These are phyloP conservation scores for Yponomeuta sedellus DNA, from an alignment of 2,888 invertebrate genomes.

Conservation along the genomic window DNA sequence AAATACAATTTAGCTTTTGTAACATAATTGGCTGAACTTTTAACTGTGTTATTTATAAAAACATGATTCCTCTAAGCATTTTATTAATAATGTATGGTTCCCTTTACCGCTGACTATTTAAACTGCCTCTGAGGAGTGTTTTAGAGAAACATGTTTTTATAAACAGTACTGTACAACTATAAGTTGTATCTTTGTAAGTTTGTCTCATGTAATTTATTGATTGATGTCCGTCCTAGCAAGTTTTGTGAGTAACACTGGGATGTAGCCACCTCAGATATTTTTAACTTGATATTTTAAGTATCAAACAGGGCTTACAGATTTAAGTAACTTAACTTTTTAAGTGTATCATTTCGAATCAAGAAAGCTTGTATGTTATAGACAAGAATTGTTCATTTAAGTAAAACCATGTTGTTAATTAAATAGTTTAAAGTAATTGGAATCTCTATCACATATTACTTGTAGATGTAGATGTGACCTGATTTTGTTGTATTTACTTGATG, in stretches of 20 bases:
- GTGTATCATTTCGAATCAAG: too few species aligned
- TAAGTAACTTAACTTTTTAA: background rate
- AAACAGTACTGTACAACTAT: too few species aligned
- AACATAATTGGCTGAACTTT: constrained; percentile 15
- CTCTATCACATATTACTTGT: constrained; percentile 32
- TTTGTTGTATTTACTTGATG: constrained; percentile 33
- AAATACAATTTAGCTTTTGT: constrained; percentile 10
- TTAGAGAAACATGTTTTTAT: background rate
- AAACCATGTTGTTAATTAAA: background rate
- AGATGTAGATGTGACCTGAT: constrained; percentile 43
- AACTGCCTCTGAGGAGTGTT: background rate
- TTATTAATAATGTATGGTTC: too few species aligned
- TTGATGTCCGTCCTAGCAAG: constrained; percentile 39
- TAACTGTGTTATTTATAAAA: constrained; percentile 7
- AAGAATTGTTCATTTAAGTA: background rate
- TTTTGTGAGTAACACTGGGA: constrained; percentile 15
- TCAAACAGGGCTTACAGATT: background rate
- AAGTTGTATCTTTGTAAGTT: too few species aligned
- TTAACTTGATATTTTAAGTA: background rate
- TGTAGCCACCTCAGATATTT: background rate
- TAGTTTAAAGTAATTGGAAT: constrained; percentile 25
- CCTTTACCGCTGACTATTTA: too few species aligned
- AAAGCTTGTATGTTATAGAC: background rate
- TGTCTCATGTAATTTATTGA: background rate
- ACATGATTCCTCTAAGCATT: too few species aligned